Evolutionary conservation across 2,113 vertebrate species (phyloP).

Genomic region (Phalacrocorax aristotelis): DNA sequence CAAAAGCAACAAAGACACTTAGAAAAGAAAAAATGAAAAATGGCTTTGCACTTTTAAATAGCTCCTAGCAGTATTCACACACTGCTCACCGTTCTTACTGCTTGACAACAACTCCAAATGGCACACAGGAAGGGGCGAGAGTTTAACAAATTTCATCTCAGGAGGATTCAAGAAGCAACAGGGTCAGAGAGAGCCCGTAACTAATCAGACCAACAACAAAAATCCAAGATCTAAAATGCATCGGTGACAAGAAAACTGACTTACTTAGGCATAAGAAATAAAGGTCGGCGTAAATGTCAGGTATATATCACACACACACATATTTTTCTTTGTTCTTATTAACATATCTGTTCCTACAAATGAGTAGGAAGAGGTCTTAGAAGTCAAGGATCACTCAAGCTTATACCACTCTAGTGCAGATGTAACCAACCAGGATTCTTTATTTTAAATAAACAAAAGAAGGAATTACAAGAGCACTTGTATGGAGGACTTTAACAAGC

Average conservation of each 20-base stretch:
- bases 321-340: not conserved
- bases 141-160: not conserved
- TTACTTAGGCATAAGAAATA: conserved; percentile 10
- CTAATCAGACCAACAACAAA: not conserved
- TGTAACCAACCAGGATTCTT: not conserved
- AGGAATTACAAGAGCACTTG: not conserved
- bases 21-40: not conserved
- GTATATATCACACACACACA: not conserved
- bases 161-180: not conserved
- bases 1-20: not conserved
- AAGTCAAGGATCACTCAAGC: not conserved
- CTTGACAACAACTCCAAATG: not conserved
- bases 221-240: not conserved
- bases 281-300: conserved; percentile 39
- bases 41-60: conserved; percentile 1
- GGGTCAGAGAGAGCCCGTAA: not conserved
- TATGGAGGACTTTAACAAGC: not conserved
- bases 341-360: conserved; percentile 10
- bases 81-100: not conserved
- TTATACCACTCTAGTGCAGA: not conserved
- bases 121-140: not conserved
- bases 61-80: not conserved
- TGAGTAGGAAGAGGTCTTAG: not conserved
- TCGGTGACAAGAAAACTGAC: not conserved
- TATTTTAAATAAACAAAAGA: not conserved